Conservation (phyloP, 1,140 invertebrate genomes). For the Camponotus floridanus region DNA sequence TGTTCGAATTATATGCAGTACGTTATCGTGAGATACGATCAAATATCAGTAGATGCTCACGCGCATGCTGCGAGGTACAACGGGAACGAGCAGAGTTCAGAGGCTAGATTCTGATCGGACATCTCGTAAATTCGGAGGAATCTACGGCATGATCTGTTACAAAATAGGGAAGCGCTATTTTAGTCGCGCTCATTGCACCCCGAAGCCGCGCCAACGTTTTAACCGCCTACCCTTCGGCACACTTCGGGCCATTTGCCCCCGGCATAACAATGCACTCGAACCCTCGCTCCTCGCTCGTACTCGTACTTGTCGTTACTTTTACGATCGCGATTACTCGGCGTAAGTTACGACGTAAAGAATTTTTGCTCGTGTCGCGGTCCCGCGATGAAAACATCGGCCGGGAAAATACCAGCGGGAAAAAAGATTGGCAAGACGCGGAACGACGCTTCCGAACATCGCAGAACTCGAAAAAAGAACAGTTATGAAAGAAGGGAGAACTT, state of each 20-base stretch:
- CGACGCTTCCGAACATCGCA: constrained; percentile 25
- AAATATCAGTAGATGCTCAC: constrained; percentile 37
- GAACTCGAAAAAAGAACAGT: constrained; percentile 26
- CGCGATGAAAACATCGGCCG: constrained; percentile 39
- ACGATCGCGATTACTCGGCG: constrained; percentile 50
- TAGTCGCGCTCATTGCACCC: constrained; percentile 34
- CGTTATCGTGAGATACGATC: constrained; percentile 53
- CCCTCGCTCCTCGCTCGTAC: not conserved
- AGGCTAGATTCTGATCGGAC: constrained; percentile 50
- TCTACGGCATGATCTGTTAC: constrained; percentile 30
- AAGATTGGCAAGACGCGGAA: constrained; percentile 48
- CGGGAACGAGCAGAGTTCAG: constrained; percentile 15
- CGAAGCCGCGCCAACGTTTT: constrained; percentile 16
- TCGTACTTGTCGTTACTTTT: constrained; percentile 43
- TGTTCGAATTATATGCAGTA: constrained; percentile 48
- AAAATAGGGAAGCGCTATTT: constrained; percentile 39
- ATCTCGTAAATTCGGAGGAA: constrained; percentile 54
- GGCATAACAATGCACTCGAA: constrained; percentile 42
- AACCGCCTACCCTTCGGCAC: not conserved
- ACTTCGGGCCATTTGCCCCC: constrained; percentile 18
- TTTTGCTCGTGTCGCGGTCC: constrained; percentile 20
- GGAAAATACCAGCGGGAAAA: constrained; percentile 29
- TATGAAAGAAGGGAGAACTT: not conserved
- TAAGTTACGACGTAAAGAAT: constrained; percentile 49
- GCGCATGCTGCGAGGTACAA: not conserved